Conservation (phyloP, 1,140 invertebrate species). For the Octopus bimaculoides region DNA sequence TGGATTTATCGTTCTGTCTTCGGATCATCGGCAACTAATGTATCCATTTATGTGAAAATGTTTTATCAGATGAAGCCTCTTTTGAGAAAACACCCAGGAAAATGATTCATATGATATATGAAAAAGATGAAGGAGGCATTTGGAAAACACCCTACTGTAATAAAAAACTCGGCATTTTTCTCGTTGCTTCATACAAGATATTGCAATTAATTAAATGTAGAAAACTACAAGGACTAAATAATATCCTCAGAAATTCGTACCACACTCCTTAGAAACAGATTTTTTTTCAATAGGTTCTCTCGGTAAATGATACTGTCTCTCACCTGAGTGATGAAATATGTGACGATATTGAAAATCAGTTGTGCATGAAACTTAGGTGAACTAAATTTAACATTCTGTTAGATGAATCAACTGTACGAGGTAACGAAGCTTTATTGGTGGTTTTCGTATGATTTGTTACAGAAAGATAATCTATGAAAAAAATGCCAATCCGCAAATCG, state of each 20-base stretch:
- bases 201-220: background rate
- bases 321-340: background rate
- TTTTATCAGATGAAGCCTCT: background rate
- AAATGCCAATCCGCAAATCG: background rate
- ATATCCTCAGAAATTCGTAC: background rate
- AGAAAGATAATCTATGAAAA: background rate
- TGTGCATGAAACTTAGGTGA: background rate
- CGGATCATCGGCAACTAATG: conserved; percentile 2
- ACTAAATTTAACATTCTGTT: background rate
- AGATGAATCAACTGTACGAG: background rate
- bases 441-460: too few relatives aligned
- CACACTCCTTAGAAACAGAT: conserved; percentile 2
- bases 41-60: background rate
- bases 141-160: background rate
- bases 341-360: conserved; percentile 1
- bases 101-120: background rate
- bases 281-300: background rate
- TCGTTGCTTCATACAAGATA: background rate
- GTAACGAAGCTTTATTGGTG: background rate
- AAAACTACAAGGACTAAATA: background rate
- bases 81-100: background rate
- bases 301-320: conserved; percentile 2
- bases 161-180: background rate
- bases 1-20: conserved; percentile 4
- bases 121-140: background rate